These are phyloP conservation scores for Callocephalon fimbriatum DNA, from an alignment of 2,113 vertebrate species.

Conservation along the genomic window DNA sequence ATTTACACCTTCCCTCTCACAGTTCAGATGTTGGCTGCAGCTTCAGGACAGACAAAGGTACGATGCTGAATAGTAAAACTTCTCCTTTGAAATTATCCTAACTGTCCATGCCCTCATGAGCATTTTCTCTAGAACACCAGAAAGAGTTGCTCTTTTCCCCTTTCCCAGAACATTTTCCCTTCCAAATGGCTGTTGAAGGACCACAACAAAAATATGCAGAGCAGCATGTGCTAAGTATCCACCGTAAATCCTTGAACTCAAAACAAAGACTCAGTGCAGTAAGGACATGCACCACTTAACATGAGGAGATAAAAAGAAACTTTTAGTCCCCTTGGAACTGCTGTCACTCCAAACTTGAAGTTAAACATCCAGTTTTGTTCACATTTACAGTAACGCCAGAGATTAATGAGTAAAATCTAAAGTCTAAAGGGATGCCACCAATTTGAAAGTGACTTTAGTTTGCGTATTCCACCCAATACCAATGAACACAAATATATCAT, in stretches of 20 bases:
- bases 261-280: neutral
- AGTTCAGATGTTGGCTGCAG: neutral
- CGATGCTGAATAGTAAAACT: neutral
- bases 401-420: neutral
- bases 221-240: neutral
- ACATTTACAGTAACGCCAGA: neutral
- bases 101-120: neutral
- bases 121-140: neutral
- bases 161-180: neutral
- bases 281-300: neutral
- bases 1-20: neutral
- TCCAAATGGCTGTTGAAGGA: neutral
- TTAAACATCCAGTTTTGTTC: neutral
- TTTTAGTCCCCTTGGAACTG: neutral
- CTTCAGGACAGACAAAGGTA: neutral
- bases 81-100: neutral
- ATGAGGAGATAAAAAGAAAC: neutral
- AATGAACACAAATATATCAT: neutral
- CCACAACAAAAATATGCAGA: neutral
- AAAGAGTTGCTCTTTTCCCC: neutral
- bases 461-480: neutral
- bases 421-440: neutral
- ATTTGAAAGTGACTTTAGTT: neutral
- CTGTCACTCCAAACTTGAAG: neutral
- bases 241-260: neutral